A percentile compares a stretch with the other conserved stretches of the same genome.
Evolutionary conservation across 1,140 invertebrate genomes (phyloP).

Genomic region (Luehdorfia chinensis): DNA sequence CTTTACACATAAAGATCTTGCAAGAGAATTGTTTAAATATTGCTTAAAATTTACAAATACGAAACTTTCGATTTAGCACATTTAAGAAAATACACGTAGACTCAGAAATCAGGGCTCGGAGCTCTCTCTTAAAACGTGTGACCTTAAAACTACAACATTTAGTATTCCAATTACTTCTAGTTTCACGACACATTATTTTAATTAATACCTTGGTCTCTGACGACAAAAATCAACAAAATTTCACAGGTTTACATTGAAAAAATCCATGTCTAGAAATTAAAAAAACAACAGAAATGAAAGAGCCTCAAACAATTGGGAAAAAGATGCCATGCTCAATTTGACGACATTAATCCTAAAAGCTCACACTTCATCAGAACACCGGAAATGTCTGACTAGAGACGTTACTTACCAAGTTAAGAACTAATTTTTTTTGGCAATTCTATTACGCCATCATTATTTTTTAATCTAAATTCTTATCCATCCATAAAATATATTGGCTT

Average conservation of each 20-base stretch:
- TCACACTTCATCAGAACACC: constrained; percentile 58
- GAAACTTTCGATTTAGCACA: constrained; percentile 24
- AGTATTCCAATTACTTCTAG: constrained; percentile 1
- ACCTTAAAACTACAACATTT: constrained; percentile 3
- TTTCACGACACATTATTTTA: constrained; percentile 7
- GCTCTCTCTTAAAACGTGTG: constrained; percentile 25
- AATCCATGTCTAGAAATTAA: no score
- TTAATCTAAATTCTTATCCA: not conserved
- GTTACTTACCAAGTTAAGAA: constrained; percentile 29
- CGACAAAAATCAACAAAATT: no score
- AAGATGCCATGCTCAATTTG: no score
- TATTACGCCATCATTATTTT: constrained; percentile 15
- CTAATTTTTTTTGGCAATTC: no score
- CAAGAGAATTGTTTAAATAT: constrained; percentile 40
- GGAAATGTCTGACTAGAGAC: constrained; percentile 51
- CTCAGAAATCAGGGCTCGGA: constrained; percentile 27
- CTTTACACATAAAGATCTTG: not conserved
- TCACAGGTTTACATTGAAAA: no score
- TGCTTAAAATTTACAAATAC: constrained; percentile 54
- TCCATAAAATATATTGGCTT: no score
- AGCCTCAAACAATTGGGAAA: no score
- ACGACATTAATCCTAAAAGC: constrained; percentile 62
- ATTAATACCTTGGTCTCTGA: constrained; percentile 8
- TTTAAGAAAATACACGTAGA: constrained; percentile 24
- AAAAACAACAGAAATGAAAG: no score